Evolutionary conservation across 2,113 vertebrate species (phyloP), one percentile per base, ranked within the genome.

Genomic region (Stigmatopora argus): DNA sequence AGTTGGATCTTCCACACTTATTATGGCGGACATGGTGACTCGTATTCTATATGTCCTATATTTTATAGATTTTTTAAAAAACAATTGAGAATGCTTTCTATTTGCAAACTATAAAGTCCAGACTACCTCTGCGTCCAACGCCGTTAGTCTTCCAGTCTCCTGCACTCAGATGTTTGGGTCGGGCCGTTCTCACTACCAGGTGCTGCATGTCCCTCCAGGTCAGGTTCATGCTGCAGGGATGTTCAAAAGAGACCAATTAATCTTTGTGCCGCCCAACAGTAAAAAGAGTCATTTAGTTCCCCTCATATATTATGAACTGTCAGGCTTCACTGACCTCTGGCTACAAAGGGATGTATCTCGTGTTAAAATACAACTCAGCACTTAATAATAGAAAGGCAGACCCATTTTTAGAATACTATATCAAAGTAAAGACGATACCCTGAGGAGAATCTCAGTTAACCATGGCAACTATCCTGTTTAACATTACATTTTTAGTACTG

Each of bases 161-260:
- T 2, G 96, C 92, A 0, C 92, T 95, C 76, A 99, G 95, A 79
- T 92, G 93, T 11, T 90, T 90, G 0, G 95, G 96, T 74, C 87
- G 92, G 0, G 97, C 94, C 0, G 94, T 97, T 82, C 88, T 93
- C 26, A 99, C 95, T 55, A 99, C 97, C 57, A 98, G 85, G 69
- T 99, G 96, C 89, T 99, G 97, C 95, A 98, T 98, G 86, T 98
- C 96, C 48, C 96, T 91, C 96, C 96, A 99, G 0, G 95, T 98
- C 78, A 99, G 91, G 83, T 96, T 98, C 87, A 93, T 94, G 73
- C 96, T 98, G 78, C 5, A 51, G 14, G 65, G 44, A 67, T 14
- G 64, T 31, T 55, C 55, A 62, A 31, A n/a, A 68, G 56, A 74
- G 64, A 67, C 14, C 0, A 9, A 7, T 69, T 49, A 65, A 74